Evolutionary conservation across 2,888 invertebrate species (phyloP).

Genomic region (Standfussiana lucernea): DNA sequence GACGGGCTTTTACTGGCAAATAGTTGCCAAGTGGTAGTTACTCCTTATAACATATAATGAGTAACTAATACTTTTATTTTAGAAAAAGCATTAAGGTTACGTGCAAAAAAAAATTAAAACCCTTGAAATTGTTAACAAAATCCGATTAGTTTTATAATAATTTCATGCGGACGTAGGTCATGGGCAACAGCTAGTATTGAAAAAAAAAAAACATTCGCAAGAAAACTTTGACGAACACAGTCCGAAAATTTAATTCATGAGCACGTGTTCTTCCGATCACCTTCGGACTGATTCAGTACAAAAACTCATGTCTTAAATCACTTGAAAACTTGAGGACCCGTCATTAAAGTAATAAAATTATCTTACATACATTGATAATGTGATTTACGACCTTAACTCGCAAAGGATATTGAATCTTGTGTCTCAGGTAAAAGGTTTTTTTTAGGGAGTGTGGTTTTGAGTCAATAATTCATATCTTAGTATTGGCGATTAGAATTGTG

Average conservation of each 20-base stretch:
- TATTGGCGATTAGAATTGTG: constrained; percentile 68
- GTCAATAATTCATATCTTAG: constrained; percentile 64
- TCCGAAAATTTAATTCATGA: constrained; percentile 55
- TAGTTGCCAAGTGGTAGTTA: too few species aligned
- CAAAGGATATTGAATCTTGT: constrained; percentile 39
- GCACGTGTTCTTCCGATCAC: constrained; percentile 63
- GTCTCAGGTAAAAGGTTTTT: neutral
- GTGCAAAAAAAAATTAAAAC: too few species aligned
- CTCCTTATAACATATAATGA: too few species aligned
- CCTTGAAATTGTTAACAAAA: too few species aligned
- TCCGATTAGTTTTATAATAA: too few species aligned
- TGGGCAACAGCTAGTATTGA: too few species aligned
- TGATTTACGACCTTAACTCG: constrained; percentile 58
- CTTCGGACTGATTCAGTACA: constrained; percentile 57
- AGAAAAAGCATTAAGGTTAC: too few species aligned
- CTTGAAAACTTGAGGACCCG: constrained; percentile 63
- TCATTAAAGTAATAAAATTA: constrained; percentile 73
- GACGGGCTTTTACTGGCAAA: too few species aligned
- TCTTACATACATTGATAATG: constrained; percentile 59
- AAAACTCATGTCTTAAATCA: constrained; percentile 69
- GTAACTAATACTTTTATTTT: too few species aligned
- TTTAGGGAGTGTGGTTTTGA: neutral
- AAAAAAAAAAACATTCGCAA: constrained; percentile 2
- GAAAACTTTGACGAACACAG: constrained; percentile 60
- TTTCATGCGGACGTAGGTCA: too few species aligned